These are phyloP conservation scores for Cygnus olor DNA, from an alignment of 2,797 vertebrate genomes.

Conservation along the genomic window DNA sequence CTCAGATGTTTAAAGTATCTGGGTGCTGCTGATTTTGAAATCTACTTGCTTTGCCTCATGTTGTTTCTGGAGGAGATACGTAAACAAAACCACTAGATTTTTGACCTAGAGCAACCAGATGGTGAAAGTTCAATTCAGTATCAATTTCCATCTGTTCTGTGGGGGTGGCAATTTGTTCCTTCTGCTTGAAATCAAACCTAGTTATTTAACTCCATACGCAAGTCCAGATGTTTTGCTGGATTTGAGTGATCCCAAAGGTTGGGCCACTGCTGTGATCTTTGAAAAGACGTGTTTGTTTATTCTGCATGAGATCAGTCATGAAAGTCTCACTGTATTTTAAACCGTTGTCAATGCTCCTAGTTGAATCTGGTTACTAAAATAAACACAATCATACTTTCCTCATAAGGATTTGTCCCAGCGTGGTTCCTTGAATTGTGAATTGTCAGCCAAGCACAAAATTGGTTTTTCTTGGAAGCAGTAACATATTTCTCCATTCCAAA, in stretches of 20 bases:
- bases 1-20: not conserved
- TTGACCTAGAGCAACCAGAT: conserved; percentile 4
- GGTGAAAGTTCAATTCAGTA: conserved; percentile 24
- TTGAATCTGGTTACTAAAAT: conserved; percentile 1
- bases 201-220: not conserved
- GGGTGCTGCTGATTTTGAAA: not conserved
- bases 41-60: not conserved
- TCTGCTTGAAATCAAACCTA: conserved; percentile 14
- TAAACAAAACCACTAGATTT: not conserved
- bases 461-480: not conserved
- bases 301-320: not conserved
- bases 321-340: conserved; percentile 22
- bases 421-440: not conserved
- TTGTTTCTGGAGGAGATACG: not conserved
- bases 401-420: not conserved
- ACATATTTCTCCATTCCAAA: not conserved
- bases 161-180: not conserved
- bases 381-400: not conserved
- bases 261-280: not conserved
- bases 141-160: conserved; percentile 5
- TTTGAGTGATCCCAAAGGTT: conserved; percentile 7
- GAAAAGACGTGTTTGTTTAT: not conserved
- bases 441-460: conserved; percentile 12
- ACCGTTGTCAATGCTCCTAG: not conserved
- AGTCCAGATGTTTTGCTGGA: conserved; percentile 55